Conservation (phyloP, 2,888 invertebrate species). For the Sceliomorpha sp. region DNA sequence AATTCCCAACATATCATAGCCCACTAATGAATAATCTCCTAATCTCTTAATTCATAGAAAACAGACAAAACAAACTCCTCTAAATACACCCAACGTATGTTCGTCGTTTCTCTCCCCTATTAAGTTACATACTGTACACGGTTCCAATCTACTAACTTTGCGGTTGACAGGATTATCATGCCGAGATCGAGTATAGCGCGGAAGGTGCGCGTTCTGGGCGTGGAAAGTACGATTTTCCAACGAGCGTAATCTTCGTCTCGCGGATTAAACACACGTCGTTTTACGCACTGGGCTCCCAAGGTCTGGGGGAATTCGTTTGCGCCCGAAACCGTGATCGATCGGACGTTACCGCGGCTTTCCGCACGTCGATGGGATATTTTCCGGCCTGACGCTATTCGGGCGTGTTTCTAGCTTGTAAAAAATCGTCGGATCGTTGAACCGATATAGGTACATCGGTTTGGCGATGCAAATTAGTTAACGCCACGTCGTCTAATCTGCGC, state of each 20-base stretch:
- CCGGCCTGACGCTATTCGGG: too few relatives aligned
- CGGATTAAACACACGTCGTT: constrained; percentile 40
- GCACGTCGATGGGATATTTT: too few relatives aligned
- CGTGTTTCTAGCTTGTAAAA: too few relatives aligned
- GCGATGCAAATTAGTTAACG: too few relatives aligned
- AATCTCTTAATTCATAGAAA: too few relatives aligned
- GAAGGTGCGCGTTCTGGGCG: constrained; percentile 32
- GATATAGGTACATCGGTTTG: too few relatives aligned
- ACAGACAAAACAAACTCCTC: constrained; percentile 5
- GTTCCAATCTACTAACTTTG: constrained; percentile 60
- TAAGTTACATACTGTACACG: constrained; percentile 43
- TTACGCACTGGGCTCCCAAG: constrained; percentile 24
- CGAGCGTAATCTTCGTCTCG: constrained; percentile 40
- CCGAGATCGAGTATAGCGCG: constrained; percentile 48
- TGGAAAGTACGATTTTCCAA: constrained; percentile 44
- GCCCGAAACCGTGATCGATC: constrained; percentile 18
- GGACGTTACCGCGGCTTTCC: constrained; percentile 43
- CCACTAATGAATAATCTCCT: too few relatives aligned
- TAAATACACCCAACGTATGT: constrained; percentile 15
- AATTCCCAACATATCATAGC: too few relatives aligned
- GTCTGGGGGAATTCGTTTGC: background rate
- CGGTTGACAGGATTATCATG: constrained; percentile 62
- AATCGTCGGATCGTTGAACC: too few relatives aligned
- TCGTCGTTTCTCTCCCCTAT: constrained; percentile 21
- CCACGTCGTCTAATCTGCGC: too few relatives aligned